Evolutionary conservation across 1,140 invertebrate genomes (phyloP).

Genomic region (Habropoda laboriosa): DNA sequence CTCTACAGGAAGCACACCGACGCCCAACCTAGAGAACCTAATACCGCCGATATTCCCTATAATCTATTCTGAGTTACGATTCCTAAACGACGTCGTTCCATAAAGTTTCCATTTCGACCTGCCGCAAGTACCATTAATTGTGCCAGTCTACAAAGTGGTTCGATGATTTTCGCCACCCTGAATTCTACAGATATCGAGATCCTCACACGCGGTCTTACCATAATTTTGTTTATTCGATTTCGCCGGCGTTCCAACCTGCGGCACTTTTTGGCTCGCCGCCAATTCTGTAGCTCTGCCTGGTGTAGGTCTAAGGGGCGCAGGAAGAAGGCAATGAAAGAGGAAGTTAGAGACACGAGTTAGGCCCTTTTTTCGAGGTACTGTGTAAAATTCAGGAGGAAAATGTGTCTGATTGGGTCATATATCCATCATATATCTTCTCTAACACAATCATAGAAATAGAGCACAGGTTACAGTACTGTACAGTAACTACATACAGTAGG

Average conservation of each 20-base stretch:
- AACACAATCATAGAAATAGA: too few relatives aligned
- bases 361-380: too few relatives aligned
- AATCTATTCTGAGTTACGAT: conserved; percentile 7
- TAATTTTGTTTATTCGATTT: conserved; percentile 16
- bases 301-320: too few relatives aligned
- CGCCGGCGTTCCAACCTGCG: not conserved
- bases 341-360: too few relatives aligned
- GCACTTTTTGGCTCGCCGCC: not conserved
- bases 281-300: too few relatives aligned
- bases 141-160: not conserved
- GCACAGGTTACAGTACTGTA: too few relatives aligned
- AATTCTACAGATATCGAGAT: not conserved
- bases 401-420: too few relatives aligned
- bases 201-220: not conserved
- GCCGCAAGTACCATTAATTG: conserved; percentile 1
- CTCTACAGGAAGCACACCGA: not conserved
- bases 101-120: not conserved
- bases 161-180: too few relatives aligned
- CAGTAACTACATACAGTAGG: too few relatives aligned
- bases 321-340: too few relatives aligned
- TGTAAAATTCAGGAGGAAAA: too few relatives aligned
- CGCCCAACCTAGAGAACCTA: not conserved
- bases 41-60: conserved; percentile 13
- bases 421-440: too few relatives aligned
- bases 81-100: conserved; percentile 14